Base-by-base conservation (phyloP, 2,797 vertebrate species). In the Peromyscus aztecus region DNA sequence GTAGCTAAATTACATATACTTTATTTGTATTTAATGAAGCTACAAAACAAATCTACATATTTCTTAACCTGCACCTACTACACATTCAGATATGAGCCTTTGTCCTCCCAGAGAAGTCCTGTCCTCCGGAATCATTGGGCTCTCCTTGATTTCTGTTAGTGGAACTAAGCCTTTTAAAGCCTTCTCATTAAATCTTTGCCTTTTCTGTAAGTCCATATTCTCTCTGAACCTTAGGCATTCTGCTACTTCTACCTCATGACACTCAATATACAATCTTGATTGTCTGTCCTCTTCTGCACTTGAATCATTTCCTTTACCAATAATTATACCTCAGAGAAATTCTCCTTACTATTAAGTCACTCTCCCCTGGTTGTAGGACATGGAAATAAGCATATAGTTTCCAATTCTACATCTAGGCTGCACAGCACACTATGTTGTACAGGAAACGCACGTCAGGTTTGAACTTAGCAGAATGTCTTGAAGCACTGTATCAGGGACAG, bases 221-320 rank as follows among this genome's bases (percentile, higher is more conserved):
- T 59, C 3, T 89, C 27, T 69, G 29, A 80, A 89, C 77, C 24
- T 73, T 86, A 77, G 4, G 92, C 19, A 77, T 90, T 90, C 69
- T 83, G 17, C 9, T 69, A 71, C 5, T 96, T 94, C 43, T 89
- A 89, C 13, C 16, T 86, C 49, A 87, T 93, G 10, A 80, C 8
- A 92, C 34, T 61, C 49, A 67, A 67, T 73, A 75, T 85, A 14
- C 21, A 94, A 78, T 82, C 29, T 77, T 88, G 59, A 8, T 85
- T 88, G 69, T 52, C 73, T 93, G 86, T 19, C 34, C 10, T 46
- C 77, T 67, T 67, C 12, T 95, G 83, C 3, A 92, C 77, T 95
- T 94, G 55, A 96, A 90, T 82, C 59, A 88, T 71, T 85, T 85
- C 4, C 55, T 88, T n/a, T 55, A 31, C 59, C 61, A 10, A 77